Evolutionary conservation across 2,113 vertebrate genomes (phyloP).

Genomic region (Crotalus horridus): DNA sequence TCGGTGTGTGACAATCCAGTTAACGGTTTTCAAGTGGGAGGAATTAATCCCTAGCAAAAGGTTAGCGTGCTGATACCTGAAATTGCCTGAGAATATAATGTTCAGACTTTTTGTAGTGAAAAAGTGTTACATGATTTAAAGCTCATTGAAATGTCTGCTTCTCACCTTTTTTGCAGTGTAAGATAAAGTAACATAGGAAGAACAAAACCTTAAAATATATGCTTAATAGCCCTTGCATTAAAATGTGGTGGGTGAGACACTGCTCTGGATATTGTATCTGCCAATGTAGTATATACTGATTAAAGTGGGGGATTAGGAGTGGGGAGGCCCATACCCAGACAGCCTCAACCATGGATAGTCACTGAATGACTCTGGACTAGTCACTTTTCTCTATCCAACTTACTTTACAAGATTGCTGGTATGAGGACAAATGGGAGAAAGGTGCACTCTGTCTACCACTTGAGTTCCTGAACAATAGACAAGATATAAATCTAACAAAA

Average conservation of each 20-base stretch:
- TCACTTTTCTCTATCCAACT: neutral
- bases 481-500: neutral
- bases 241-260: fast-evolving
- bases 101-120: neutral
- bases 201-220: conserved; percentile 46
- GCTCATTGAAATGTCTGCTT: conserved; percentile 24
- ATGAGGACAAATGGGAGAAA: neutral
- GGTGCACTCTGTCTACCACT: neutral
- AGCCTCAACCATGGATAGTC: neutral
- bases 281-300: neutral
- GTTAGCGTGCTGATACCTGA: conserved; percentile 13
- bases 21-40: conserved; percentile 33
- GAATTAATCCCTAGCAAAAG: neutral
- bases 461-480: neutral
- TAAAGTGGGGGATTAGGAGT: neutral
- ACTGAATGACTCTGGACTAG: neutral
- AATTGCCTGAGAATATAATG: neutral
- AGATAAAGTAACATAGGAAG: conserved; percentile 1
- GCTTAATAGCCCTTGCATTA: conserved; percentile 11
- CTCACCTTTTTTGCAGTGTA: neutral
- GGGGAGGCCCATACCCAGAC: neutral
- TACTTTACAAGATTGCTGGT: neutral
- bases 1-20: neutral
- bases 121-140: neutral
- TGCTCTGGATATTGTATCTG: neutral